Conservation (phyloP, 2,888 invertebrate genomes). For the Acanthopleura granulata region DNA sequence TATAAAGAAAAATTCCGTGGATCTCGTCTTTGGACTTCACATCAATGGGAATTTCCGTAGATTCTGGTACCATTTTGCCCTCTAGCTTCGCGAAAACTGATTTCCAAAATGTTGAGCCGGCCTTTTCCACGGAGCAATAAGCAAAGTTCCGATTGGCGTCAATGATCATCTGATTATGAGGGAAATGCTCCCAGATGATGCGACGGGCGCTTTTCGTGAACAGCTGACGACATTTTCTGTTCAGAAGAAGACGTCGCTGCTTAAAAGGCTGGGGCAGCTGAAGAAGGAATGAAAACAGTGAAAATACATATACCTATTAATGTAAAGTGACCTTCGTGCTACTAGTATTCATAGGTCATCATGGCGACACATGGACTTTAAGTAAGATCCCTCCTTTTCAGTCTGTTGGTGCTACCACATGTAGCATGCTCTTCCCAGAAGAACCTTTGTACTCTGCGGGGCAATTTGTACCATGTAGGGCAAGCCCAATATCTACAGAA, state of each 20-base stretch:
- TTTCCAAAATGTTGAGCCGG: constrained; percentile 13
- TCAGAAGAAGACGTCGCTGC: not conserved
- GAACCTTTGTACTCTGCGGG: too few relatives aligned
- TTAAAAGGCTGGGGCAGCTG: constrained; percentile 5
- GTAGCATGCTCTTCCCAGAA: too few relatives aligned
- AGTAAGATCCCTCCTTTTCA: too few relatives aligned
- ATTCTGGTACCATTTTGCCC: not conserved
- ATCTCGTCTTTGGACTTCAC: constrained; percentile 9
- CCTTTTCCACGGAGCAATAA: constrained; percentile 6
- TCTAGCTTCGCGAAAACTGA: not conserved
- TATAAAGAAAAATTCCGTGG: not conserved
- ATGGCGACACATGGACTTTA: too few relatives aligned
- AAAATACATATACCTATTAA: too few relatives aligned
- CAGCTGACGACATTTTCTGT: not conserved
- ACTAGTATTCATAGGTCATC: too few relatives aligned
- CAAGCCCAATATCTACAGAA: too few relatives aligned
- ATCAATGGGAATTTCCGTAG: not conserved
- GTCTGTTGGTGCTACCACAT: too few relatives aligned
- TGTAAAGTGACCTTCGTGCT: too few relatives aligned
- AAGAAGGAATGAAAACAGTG: not conserved
- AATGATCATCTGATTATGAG: constrained; percentile 4
- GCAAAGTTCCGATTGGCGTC: not conserved
- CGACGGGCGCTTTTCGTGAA: constrained; percentile 4
- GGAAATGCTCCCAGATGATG: constrained; percentile 11
- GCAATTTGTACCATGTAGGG: too few relatives aligned